phyloP scores from a whole-genome alignment of 2,888 invertebrate genomes.

The Leucophenga maculata region DNA sequence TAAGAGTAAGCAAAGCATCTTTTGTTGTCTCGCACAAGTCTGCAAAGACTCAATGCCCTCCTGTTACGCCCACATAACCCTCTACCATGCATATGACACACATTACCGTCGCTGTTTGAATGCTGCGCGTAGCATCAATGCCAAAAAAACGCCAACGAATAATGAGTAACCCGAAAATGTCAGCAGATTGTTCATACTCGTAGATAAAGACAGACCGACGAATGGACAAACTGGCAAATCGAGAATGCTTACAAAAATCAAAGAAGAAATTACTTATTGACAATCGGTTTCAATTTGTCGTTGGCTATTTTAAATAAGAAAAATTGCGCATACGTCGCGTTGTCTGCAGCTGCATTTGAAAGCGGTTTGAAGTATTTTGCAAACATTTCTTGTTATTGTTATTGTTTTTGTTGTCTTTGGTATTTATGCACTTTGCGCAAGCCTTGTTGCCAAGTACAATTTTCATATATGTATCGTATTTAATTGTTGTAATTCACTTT shows the following conservation, averaged over 20 bases:
- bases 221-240: neutral
- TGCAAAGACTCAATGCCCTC: constrained; percentile 32
- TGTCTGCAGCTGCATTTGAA: constrained; percentile 26
- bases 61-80: too few species aligned
- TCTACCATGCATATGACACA: too few species aligned
- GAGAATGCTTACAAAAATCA: neutral
- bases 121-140: constrained; percentile 28
- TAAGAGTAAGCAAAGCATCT: constrained; percentile 33
- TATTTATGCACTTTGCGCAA: neutral
- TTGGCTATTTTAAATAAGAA: too few species aligned
- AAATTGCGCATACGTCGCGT: constrained; percentile 1
- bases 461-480: neutral
- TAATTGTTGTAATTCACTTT: neutral
- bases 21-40: constrained; percentile 66
- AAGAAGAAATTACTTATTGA: too few species aligned
- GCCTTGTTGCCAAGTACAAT: constrained; percentile 33
- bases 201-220: neutral
- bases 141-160: constrained; percentile 28
- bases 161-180: constrained; percentile 54
- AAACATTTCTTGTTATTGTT: neutral
- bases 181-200: constrained; percentile 33
- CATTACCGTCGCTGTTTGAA: too few species aligned
- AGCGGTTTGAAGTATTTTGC: constrained; percentile 13
- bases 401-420: neutral
- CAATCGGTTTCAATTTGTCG: too few species aligned